Conservation (phyloP, 2,113 vertebrate genomes). For the Myocastor coypus region DNA sequence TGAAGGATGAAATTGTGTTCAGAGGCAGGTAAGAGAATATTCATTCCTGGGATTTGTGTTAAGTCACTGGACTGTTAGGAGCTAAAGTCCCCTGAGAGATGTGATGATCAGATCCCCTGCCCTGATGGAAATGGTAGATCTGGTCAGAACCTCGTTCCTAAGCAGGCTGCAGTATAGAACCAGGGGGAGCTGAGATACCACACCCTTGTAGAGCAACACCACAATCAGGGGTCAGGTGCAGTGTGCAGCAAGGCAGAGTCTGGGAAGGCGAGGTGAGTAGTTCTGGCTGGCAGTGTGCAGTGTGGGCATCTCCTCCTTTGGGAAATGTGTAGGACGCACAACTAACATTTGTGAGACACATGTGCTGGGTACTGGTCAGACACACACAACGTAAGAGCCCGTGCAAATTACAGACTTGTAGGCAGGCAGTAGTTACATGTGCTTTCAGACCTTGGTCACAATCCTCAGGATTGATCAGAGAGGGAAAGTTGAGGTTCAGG, state of each 20-base stretch:
- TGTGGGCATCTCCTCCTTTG: background rate
- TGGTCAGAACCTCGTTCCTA: background rate
- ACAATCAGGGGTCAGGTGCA: background rate
- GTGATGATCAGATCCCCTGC: background rate
- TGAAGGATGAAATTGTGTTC: background rate
- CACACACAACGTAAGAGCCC: background rate
- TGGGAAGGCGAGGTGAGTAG: background rate
- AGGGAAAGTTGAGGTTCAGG: background rate
- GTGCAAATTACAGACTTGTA: accelerated
- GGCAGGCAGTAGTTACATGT: accelerated
- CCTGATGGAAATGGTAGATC: background rate
- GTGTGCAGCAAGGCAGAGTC: background rate
- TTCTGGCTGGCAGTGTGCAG: background rate
- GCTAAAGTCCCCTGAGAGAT: background rate
- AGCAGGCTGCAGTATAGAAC: background rate
- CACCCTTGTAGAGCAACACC: background rate
- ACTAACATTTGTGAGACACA: background rate
- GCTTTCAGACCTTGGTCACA: background rate
- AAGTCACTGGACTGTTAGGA: background rate
- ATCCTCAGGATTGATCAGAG: background rate
- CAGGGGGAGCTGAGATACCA: background rate
- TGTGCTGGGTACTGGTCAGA: background rate
- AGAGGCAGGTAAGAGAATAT: constrained; percentile 2
- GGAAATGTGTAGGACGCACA: background rate
- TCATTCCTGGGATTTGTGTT: background rate